Evolutionary conservation across 1,140 invertebrate species (phyloP).

Genomic region (Coptotermes formosanus): DNA sequence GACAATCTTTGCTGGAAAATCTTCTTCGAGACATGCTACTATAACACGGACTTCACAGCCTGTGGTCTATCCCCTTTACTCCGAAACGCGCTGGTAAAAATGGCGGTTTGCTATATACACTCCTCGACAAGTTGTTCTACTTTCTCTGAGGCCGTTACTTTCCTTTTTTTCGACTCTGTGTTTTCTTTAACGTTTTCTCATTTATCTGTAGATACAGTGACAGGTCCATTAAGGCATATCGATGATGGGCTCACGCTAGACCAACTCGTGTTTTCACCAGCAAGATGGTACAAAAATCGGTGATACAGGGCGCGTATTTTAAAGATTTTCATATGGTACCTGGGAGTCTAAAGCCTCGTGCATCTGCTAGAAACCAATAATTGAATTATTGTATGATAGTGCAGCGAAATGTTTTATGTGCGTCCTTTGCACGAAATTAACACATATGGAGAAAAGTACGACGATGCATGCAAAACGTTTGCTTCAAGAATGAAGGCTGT

Average conservation of each 20-base stretch:
- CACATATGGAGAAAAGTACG: no score
- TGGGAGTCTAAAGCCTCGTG: no score
- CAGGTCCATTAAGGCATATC: slow-evolving; percentile 21
- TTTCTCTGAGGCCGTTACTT: not conserved
- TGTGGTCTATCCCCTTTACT: not conserved
- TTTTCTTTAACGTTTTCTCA: slow-evolving; percentile 10
- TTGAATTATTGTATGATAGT: no score
- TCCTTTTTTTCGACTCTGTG: no score
- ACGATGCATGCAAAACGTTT: no score
- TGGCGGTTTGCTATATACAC: not conserved
- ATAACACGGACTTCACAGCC: not conserved
- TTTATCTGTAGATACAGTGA: slow-evolving; percentile 22
- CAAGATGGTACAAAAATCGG: not conserved
- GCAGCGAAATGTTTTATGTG: no score
- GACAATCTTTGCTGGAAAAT: no score
- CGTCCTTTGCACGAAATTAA: no score
- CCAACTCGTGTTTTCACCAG: not conserved
- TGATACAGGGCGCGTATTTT: not conserved
- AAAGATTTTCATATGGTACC: no score
- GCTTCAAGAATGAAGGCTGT: no score
- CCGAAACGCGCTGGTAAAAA: not conserved
- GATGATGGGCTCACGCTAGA: not conserved
- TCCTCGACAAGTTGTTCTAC: not conserved
- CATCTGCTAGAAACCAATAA: no score
- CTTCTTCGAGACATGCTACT: no score